phyloP scores from a whole-genome alignment of 2,888 invertebrate species.

The Caenorhabditis macrosperma region DNA sequence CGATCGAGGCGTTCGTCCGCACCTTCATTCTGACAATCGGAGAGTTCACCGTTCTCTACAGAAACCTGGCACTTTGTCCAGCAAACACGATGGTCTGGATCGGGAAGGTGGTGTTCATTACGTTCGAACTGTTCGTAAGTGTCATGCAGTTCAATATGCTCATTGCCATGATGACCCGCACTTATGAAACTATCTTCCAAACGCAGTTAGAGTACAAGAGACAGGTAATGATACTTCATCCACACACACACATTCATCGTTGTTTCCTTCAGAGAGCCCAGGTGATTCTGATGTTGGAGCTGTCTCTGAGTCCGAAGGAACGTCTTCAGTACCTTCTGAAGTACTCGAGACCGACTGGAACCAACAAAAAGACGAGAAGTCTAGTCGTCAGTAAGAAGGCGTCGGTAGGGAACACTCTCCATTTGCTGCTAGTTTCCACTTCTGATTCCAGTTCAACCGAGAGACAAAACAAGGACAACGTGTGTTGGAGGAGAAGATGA shows the following conservation, averaged over 20 bases:
- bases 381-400: conserved; percentile 75
- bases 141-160: conserved; percentile 96
- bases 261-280: conserved; percentile 81
- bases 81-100: conserved; percentile 64
- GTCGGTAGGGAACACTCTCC: conserved; percentile 26
- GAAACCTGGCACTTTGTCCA: conserved; percentile 64
- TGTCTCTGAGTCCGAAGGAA: conserved; percentile 93
- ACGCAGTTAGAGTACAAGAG: conserved; percentile 96
- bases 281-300: conserved; percentile 95
- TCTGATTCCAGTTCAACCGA: conserved; percentile 39
- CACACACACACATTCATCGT: too few relatives aligned
- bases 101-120: conserved; percentile 86
- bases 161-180: conserved; percentile 96
- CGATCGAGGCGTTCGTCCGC: conserved; percentile 84
- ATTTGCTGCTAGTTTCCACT: not conserved
- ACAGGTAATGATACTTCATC: too few relatives aligned
- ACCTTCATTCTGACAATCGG: conserved; percentile 99
- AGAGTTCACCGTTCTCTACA: conserved; percentile 68
- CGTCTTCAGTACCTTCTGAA: conserved; percentile 87
- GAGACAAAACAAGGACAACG: conserved; percentile 51
- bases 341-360: conserved; percentile 90
- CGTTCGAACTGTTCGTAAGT: conserved; percentile 97
- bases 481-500: conserved; percentile 56
- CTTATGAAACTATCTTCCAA: conserved; percentile 97
- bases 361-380: conserved; percentile 76